A percentile compares a stretch with the other conserved stretches of the same genome.
Conservation (phyloP, 2,113 vertebrate species). For the Psephotus haematonotus region DNA sequence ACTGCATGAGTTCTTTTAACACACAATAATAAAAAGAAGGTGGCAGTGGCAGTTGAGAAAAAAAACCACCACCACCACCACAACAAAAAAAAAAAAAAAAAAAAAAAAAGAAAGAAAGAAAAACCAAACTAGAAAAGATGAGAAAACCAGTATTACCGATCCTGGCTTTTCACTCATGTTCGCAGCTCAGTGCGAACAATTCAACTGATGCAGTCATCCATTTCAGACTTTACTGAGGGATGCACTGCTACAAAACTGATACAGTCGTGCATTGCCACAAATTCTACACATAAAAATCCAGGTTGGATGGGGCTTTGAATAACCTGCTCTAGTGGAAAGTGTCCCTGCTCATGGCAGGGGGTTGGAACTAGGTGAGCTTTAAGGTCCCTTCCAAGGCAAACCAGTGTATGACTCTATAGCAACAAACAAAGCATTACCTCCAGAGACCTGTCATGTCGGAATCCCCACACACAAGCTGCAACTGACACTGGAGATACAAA, state of each 20-base stretch:
- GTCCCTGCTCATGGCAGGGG: neutral
- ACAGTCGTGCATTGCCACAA: neutral
- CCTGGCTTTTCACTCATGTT: neutral
- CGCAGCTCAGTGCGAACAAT: neutral
- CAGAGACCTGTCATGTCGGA: slow-evolving; percentile 94
- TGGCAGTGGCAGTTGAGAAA: neutral
- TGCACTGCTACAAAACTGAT: neutral
- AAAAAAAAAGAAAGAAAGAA: neutral
- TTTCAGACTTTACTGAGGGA: neutral
- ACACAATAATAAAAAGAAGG: neutral
- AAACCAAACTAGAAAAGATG: neutral
- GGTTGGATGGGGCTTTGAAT: neutral
- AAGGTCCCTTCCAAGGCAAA: neutral
- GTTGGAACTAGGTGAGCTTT: neutral
- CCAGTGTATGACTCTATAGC: neutral
- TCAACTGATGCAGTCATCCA: neutral
- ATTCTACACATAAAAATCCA: neutral
- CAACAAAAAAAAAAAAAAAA: neutral
- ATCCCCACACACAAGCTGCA: slow-evolving; percentile 97
- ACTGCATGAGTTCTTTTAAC: neutral
- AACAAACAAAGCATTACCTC: slow-evolving; percentile 77
- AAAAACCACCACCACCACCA: neutral
- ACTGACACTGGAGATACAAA: slow-evolving; percentile 97
- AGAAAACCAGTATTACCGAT: neutral
- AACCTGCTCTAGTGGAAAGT: neutral